Evolutionary conservation across 92 coral and sea anemone species (phyloP), one percentile per base, ranked within the genome.

Genomic region (Bergia sp.): DNA sequence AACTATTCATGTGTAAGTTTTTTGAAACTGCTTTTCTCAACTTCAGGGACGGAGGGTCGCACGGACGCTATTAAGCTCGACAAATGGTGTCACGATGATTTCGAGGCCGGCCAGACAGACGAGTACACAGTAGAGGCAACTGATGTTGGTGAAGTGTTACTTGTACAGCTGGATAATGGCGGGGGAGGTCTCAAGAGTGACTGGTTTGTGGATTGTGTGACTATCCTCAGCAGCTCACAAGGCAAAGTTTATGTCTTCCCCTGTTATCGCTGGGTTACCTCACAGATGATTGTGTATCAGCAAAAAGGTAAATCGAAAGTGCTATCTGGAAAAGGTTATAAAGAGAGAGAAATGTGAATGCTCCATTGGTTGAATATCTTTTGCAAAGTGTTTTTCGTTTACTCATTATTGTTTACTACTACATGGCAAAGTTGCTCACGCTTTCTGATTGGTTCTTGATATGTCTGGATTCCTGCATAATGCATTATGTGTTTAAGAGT

Each of bases 11-110:
- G 29, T 37, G 18, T 15, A 16, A 23, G 11, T 15, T 21, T 37
- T 43, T 21, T 21, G 1, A 15, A 8, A 20, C 42, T 39, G 7
- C 8, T 13, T 53, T 75, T 50, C 18, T 47, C 81, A 11, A 29
- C 15, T 38, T 16, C 77, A 94, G 97, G 97, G 85, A 81, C 94
- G 40, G 67, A 79, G 78, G 97, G 97, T 18, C 93, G 93, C 45
- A 92, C 95, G 2, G 86, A 90, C 12, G 80, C 90, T 13, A 50
- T 94, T 50, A 13, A 80, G 43, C 53, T 94, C 66, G 91, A 92
- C 85, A 91, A 91, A 71, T 92, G 97, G 95, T 92, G 92, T 88
- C 94, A 94, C 79, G 78, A 94, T 73, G 97, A 94, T 81, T 94
- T 94, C 18, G 94, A 92, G 82, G 93, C 94, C 2, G 97, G 97